Evolutionary conservation across 2,888 invertebrate genomes (phyloP), one percentile per base, ranked within the genome.

Genomic region (Xestia xanthographa): DNA sequence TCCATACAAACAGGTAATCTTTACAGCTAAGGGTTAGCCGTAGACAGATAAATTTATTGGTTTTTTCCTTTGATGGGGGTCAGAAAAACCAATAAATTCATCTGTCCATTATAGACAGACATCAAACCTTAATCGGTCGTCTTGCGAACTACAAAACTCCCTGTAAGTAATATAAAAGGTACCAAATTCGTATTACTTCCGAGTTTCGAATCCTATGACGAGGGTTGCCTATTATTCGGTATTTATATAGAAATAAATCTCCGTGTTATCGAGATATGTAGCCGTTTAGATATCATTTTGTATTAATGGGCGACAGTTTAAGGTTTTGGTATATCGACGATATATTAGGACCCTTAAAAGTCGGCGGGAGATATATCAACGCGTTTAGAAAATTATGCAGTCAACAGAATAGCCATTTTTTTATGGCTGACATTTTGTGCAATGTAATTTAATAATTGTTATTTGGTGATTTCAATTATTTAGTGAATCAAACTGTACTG

Each of bases 221-320:
- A 89, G 90, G 91, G 91, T 91, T 83, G 78, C 45, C 83, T 81
- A 86, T 88, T 90, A 88, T 90, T 86, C 86, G 83, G 83, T 88
- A 88, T 90, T 90, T 89, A 86, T 88, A 89, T 86, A 87, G 87
- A 87, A 89, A 87, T 86, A 87, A 88, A 88, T 88, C 84, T 88
- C 38, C 48, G 60, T 73, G 73, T 50, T 83, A 87, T 79, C 80
- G 67, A 75, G 69, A 66, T 72, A 77, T 75, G 66, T 79, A 66
- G 75, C 74, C 68, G 73, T 79, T 79, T 70, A 77, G 76, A 69
- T 80, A 77, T 77, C 17, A 77, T 80, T 81, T 72, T 83, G 70
- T 88, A 74, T 77, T 75, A 78, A 87, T 77, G 60, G 75, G 34
- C 45, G 60, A 62, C 67, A 81, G 71, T 85, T 75, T 82, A 71